Evolutionary conservation across 2,888 invertebrate genomes (phyloP), one percentile per base, ranked within the genome.

Genomic region (Colletes collaris): DNA sequence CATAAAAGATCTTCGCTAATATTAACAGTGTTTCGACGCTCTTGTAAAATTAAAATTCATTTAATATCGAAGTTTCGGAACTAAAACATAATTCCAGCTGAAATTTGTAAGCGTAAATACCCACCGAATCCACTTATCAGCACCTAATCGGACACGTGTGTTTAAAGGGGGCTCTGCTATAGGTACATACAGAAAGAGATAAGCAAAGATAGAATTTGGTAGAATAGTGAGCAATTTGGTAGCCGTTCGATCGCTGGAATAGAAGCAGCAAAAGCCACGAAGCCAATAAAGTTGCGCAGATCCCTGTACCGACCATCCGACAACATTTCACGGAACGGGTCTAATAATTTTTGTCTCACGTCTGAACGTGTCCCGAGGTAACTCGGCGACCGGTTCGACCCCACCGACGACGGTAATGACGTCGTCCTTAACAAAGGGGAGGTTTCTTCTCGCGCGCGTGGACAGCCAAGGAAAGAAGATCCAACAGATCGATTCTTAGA

Each of bases 401-500:
- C 82, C 76, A 44, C 59, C 62, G 64, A 72, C 56, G 58, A 66
- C 65, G 67, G 66, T 80, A 84, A 81, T 81, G 74, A 83, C 77
- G 82, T 65, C 70, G 58, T 60, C 75, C 78, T 85, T 85, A 87
- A 86, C 87, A 86, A 87, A 85, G 80, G 76, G 58, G 53, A 44
- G 83, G 62, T 66, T 79, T 84, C 79, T 85, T 85, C 68, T 80
- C 74, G 69, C 69, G 79, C 71, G 60, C 49, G 71, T 50, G 72
- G 52, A 44, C 52, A 11, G 49, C 66, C 62, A 44, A 64, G 78
- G 71, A 60, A 64, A 10, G 80, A 81, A 86, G 88, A 89, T 88
- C 85, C 85, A 83, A 84, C 81, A 86, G 86, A 88, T 90, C 88
- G 89, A 90, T 89, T 88, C 85, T 81, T 83, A 82, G 88, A 88